Evolutionary conservation across 2,113 vertebrate genomes (phyloP), one percentile per base, ranked within the genome.

Genomic region (Rhadina sibilatrix): DNA sequence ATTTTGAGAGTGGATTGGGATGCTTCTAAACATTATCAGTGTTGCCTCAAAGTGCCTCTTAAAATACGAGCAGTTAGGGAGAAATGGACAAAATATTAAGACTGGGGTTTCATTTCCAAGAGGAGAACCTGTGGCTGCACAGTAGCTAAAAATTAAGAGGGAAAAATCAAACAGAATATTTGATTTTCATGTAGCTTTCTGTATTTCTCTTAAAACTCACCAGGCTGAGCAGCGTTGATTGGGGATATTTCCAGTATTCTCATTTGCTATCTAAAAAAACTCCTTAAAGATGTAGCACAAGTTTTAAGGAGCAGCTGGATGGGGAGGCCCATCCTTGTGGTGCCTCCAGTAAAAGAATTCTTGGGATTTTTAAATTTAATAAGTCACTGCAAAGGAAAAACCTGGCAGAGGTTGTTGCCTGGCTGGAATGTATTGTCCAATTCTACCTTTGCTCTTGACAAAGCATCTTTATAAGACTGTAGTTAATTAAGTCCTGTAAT

Each of bases 81-180:
- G 44, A 25, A 44, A 31, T 1, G 2, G 47, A 10, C 46, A 47
- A 46, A 63, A 52, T 27, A 18, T n/a, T 42, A 40, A 20, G 5
- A 12, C 9, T 71, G 16, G 17, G 24, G 7, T 60, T 82, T 85
- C 0, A 1, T 63, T 90, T 87, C 42, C 35, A 38, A 16, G 50
- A 65, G 50, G 69, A 44, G 38, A 84, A 68, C 14, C 23, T 59
- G 18, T 14, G 38, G 30, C 38, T 90, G 61, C 56, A 25, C 38
- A 25, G 49, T 8, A 64, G 71, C 49, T 71, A 30, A 52, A 93
- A 90, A 33, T 33, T 8, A 53, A 68, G n/a, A 60, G 61, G 53
- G 59, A 19, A 49, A 47, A 94, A 79, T 82, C 53, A 66, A 92
- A 84, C 33, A 52, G 79, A 61, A 81, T 90, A 56, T 80, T 90